Base-by-base conservation (phyloP, 2,113 vertebrate species). In the Phyllopteryx taeniolatus region DNA sequence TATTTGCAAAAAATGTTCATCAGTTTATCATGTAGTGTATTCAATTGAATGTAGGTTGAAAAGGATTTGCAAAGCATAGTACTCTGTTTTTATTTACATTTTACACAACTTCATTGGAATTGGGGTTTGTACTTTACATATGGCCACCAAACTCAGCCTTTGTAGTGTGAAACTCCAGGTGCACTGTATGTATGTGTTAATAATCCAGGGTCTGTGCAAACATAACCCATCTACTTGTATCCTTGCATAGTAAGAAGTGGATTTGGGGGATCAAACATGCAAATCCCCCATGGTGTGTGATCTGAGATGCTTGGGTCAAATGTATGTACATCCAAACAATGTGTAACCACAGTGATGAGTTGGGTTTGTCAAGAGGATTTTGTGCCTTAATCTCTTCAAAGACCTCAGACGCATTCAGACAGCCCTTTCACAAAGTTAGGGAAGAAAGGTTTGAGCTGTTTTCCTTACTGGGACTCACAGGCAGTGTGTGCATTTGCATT, bases 301-400 rank as follows among this genome's bases (percentile, higher is more conserved):
- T 83, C 76, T 76, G 81, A 83, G 78, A 71, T 79, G 71, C 43
- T 74, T 51, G 74, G 78, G 83, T 85, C 83, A 83, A 76, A 81
- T 71, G 71, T 64, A 81, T 76, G 74, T 80, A 78, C 82, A 81
- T 74, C 78, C 60, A 82, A 85, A 83, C 79, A 79, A 35, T 31
- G 71, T 43, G 73, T 79, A 78, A 76, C 77, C 78, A 78, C 60
- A 67, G 66, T 27, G 77, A 82, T 64, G 65, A 43, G 67, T 70
- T 39, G 60, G 46, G 56, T 78, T 78, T 89, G 84, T 82, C 80
- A 83, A 74, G 75, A 82, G 78, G 77, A 74, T 82, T 77, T 84
- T 75, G 57, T 72, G 80, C 56, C 61, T 67, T 83, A 79, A 86
- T 86, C 88, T 79, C 78, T 71, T 87, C 81, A 86, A 81, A 83